Conservation (phyloP, 2,797 vertebrate species). For the Furcifer pardalis region DNA sequence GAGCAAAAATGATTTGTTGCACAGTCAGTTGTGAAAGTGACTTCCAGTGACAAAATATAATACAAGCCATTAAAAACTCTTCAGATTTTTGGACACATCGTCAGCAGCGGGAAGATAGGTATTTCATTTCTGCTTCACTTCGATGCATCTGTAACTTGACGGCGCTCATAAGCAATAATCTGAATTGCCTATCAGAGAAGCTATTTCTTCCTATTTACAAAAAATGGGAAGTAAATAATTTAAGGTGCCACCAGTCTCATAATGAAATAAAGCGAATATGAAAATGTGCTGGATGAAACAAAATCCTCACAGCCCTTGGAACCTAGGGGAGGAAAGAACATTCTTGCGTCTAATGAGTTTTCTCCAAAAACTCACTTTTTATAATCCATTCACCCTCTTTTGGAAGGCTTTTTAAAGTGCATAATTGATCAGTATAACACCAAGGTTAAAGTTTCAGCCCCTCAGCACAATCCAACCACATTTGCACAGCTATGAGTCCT, state of each 20-base stretch:
- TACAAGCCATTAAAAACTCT: slow-evolving; percentile 42
- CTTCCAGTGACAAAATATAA: slow-evolving; percentile 64
- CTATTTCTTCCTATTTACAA: slow-evolving; percentile 55
- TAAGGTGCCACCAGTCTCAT: slow-evolving; percentile 45
- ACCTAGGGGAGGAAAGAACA: neutral
- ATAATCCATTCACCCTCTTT: neutral
- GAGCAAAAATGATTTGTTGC: slow-evolving; percentile 54
- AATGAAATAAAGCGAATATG: slow-evolving; percentile 53
- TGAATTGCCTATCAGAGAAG: slow-evolving; percentile 62
- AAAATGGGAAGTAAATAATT: slow-evolving; percentile 57
- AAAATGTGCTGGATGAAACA: slow-evolving; percentile 47
- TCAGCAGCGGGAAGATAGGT: slow-evolving; percentile 40
- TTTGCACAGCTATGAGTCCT: neutral
- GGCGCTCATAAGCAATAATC: slow-evolving; percentile 65
- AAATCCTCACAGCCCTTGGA: slow-evolving; percentile 41
- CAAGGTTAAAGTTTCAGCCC: neutral
- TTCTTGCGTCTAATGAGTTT: slow-evolving; percentile 1
- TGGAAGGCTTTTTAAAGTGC: neutral
- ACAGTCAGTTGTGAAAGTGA: slow-evolving; percentile 65
- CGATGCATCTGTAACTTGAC: slow-evolving; percentile 58
- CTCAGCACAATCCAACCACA: neutral
- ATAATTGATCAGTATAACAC: neutral
- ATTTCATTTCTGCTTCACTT: slow-evolving; percentile 58
- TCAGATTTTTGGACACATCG: slow-evolving; percentile 55
- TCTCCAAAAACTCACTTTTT: slow-evolving; percentile 3